These are phyloP conservation scores for Apus apus DNA, from an alignment of 2,113 vertebrate genomes.

Conservation along the genomic window DNA sequence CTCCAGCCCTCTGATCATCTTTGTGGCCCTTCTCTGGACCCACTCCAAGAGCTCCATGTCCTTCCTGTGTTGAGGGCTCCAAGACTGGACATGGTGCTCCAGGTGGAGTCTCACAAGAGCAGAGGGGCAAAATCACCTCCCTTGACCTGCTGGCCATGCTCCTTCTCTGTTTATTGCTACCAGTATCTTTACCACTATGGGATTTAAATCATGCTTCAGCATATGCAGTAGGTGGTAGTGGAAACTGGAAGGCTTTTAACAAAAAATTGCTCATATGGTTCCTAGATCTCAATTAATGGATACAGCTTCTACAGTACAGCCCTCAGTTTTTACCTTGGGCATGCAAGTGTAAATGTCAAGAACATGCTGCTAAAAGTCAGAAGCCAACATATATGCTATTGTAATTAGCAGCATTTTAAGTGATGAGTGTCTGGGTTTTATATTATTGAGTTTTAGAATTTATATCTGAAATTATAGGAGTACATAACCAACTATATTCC, in stretches of 20 bases:
- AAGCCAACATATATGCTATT: not conserved
- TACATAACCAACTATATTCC: not conserved
- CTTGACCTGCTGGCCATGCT: no score
- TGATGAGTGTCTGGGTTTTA: not conserved
- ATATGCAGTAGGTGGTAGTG: not conserved
- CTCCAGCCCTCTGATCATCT: no score
- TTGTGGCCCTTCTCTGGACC: no score
- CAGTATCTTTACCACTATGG: not conserved
- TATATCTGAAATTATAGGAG: not conserved
- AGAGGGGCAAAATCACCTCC: no score
- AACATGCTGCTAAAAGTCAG: not conserved
- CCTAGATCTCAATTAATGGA: accelerated
- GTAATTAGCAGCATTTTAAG: not conserved
- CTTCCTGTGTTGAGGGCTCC: no score
- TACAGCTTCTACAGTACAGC: not conserved
- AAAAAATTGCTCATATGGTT: not conserved
- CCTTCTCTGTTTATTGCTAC: not conserved
- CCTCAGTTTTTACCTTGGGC: not conserved
- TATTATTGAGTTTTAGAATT: not conserved
- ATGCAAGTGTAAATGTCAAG: not conserved
- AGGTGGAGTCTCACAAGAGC: no score
- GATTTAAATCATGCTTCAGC: not conserved
- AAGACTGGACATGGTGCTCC: no score
- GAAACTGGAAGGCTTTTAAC: not conserved
- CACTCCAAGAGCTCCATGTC: no score